Evolutionary conservation across 2,797 vertebrate genomes (phyloP).

Genomic region (Pseudochromis fuscus): DNA sequence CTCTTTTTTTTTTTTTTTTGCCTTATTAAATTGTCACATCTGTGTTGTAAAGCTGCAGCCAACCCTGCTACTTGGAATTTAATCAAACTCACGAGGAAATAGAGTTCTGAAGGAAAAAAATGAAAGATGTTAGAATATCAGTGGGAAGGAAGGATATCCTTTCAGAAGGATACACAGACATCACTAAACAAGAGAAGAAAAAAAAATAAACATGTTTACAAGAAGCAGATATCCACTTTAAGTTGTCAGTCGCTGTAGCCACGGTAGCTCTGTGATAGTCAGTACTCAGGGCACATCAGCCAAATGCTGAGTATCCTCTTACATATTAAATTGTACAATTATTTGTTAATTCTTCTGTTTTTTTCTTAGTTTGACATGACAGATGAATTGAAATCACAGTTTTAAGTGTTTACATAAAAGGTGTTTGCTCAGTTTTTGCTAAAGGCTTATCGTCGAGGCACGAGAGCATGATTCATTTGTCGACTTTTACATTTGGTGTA

Average conservation of each 20-base stretch:
- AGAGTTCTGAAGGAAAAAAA: conserved; percentile 43
- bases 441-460: not conserved
- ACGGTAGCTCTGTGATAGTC: not conserved
- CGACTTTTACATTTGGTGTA: conserved; percentile 3
- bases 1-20: conserved; percentile 23
- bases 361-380: not conserved
- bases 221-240: conserved; percentile 7
- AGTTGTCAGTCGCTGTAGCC: conserved; percentile 4
- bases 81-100: conserved; percentile 67
- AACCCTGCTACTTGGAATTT: conserved; percentile 62
- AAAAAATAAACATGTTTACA: conserved; percentile 27
- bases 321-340: too few species aligned
- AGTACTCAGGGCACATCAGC: conserved; percentile 1
- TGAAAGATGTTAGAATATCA: conserved; percentile 43
- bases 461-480: not conserved
- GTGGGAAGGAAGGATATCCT: conserved; percentile 33
- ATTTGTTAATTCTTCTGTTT: not conserved
- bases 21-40: conserved; percentile 82
- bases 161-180: conserved; percentile 39
- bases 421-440: not conserved
- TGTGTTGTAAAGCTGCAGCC: conserved; percentile 67
- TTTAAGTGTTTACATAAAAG: not conserved
- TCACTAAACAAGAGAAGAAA: not conserved
- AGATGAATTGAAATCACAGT: not conserved
- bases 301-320: not conserved